Evolutionary conservation across 1,140 invertebrate genomes (phyloP), one percentile per base, ranked within the genome.

Genomic region (Papilio polyxenes): DNA sequence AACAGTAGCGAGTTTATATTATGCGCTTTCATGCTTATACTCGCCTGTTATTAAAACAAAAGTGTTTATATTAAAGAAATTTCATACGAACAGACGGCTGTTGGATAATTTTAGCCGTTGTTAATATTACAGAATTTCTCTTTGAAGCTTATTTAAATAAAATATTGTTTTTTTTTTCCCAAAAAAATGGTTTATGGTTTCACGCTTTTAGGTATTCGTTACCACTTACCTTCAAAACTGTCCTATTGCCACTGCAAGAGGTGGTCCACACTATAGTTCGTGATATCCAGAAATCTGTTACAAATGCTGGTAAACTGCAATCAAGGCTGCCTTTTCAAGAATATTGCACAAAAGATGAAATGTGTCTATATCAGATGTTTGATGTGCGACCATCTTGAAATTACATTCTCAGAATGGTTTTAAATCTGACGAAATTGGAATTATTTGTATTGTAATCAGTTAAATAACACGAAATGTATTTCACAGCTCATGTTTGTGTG

Each of bases 1-100:
- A 90, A 89, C 87, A 89, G 44, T 77, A 69, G 75, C 20, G 75
- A 87, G 86, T 90, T 90, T 90, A 87, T 86, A 82, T 84, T 84
- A 86, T 87, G 85, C 85, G 80, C 79, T 80, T 83, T 75, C 85
- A 85, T 87, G 82, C 83, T 86, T 87, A 87, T 84, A 84, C 62
- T 83, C 76, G 82, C 75, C 51, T 84, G 84, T 85, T 89, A 83
- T 87, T 85, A 81, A 87, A 88, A 89, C 85, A 83, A 40, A 40
- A 62, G 59, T 88, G 83, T 87, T 87, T 84, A 85, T 82, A 82
- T 79, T 80, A 82, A 81, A 69, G 72, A 80, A 69, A 65, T 65
- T 69, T 80, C 62, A 80, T 80, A 80, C 40, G 10, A 51, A 53
- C 23, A 15, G 75, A 23, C 75, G 51, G 75, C 75, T 56, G 75